These are phyloP conservation scores for Microcebus ravelobensis DNA, from an alignment of 2,113 vertebrate species.

Conservation along the genomic window DNA sequence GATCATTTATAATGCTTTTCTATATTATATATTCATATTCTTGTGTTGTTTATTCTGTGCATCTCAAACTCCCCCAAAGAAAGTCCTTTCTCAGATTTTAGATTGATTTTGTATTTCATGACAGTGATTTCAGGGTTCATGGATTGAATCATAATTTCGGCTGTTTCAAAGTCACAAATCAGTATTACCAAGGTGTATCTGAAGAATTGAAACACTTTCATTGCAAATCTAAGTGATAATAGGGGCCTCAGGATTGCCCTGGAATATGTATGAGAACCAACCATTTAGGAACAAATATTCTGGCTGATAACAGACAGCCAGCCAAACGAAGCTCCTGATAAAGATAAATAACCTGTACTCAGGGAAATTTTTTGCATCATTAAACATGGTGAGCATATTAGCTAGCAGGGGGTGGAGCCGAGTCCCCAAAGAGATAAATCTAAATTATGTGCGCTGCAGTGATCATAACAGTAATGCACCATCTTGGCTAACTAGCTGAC, in stretches of 20 bases:
- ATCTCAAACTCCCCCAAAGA: neutral
- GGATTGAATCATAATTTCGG: constrained; percentile 83
- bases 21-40: constrained; percentile 32
- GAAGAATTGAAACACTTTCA: constrained; percentile 84
- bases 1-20: neutral
- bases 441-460: constrained; percentile 91
- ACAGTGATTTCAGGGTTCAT: constrained; percentile 85
- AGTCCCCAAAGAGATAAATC: constrained; percentile 93
- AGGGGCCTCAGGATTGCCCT: constrained; percentile 83
- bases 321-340: constrained; percentile 89
- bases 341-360: constrained; percentile 96
- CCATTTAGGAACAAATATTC: constrained; percentile 88
- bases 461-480: constrained; percentile 89
- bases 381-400: constrained; percentile 96
- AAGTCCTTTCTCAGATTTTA: constrained; percentile 76
- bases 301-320: constrained; percentile 88
- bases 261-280: constrained; percentile 89
- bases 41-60: neutral
- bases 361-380: constrained; percentile 96
- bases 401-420: constrained; percentile 90
- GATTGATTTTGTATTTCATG: constrained; percentile 83
- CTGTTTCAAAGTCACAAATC: constrained; percentile 84
- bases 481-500: constrained; percentile 89
- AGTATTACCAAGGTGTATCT: constrained; percentile 85
- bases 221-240: constrained; percentile 86